Evolutionary conservation across 2,797 vertebrate genomes (phyloP).

Genomic region (Melanotaenia nigrans): DNA sequence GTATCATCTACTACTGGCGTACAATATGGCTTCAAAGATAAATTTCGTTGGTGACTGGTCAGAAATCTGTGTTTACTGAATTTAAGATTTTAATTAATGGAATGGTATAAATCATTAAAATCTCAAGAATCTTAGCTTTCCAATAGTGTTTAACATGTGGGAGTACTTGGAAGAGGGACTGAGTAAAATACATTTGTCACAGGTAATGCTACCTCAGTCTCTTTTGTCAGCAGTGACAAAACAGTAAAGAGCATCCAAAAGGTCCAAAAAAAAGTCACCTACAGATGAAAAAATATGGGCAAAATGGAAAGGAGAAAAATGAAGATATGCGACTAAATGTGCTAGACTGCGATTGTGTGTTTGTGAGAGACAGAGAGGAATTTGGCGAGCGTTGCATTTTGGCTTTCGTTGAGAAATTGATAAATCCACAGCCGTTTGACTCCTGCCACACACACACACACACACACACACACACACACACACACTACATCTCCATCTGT

Average conservation of each 20-base stretch:
- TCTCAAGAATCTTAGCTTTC: too few relatives aligned
- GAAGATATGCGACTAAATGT: constrained; percentile 7
- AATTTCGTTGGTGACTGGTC: too few relatives aligned
- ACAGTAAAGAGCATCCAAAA: constrained; percentile 3
- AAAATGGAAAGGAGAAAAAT: constrained; percentile 1
- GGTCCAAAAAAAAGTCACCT: constrained; percentile 14
- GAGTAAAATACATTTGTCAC: too few relatives aligned
- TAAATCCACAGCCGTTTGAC: constrained; percentile 71
- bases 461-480: constrained; percentile 25
- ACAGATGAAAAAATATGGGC: constrained; percentile 30
- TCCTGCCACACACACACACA: constrained; percentile 61
- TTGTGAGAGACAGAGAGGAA: constrained; percentile 14
- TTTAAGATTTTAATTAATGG: too few relatives aligned
- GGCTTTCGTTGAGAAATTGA: constrained; percentile 64
- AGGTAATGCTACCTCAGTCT: not conserved
- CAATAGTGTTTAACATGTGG: too few relatives aligned
- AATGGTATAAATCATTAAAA: too few relatives aligned
- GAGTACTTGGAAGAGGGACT: too few relatives aligned
- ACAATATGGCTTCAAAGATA: too few relatives aligned
- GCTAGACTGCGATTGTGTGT: not conserved
- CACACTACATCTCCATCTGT: constrained; percentile 68
- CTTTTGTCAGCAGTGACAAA: not conserved
- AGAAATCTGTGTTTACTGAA: too few relatives aligned
- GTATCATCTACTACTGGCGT: too few relatives aligned
- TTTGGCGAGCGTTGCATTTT: constrained; percentile 47